Evolutionary conservation across 2,888 invertebrate species (phyloP).

Genomic region (Campopleginae sp.): DNA sequence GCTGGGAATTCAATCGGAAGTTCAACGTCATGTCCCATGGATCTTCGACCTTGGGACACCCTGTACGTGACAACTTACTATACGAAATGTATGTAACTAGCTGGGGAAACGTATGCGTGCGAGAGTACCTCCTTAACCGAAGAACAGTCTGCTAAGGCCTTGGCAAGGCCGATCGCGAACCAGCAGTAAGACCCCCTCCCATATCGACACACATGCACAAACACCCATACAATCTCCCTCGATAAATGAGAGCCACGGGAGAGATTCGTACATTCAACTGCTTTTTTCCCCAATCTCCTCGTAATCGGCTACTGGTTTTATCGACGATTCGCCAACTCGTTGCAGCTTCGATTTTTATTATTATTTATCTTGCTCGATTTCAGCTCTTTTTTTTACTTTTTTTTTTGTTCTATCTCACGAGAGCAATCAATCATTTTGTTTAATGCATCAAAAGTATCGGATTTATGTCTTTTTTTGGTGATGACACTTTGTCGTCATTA

Average conservation of each 20-base stretch:
- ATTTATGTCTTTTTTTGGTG: neutral
- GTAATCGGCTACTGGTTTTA: constrained; percentile 65
- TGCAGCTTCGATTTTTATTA: neutral
- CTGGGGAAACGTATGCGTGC: constrained; percentile 38
- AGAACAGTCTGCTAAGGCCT: constrained; percentile 75
- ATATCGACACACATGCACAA: neutral
- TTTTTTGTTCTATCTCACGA: neutral
- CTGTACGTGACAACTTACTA: neutral
- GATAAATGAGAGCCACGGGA: constrained; percentile 40
- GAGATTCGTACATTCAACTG: constrained; percentile 52
- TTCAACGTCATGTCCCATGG: neutral
- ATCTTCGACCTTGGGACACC: neutral
- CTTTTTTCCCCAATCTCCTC: constrained; percentile 72
- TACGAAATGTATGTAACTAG: constrained; percentile 48
- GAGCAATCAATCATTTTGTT: neutral
- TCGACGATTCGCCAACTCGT: constrained; percentile 18
- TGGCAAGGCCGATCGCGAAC: constrained; percentile 77
- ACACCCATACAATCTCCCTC: constrained; percentile 31
- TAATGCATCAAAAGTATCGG: neutral
- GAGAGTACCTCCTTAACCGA: constrained; percentile 67
- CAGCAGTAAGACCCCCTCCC: constrained; percentile 8
- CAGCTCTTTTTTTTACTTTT: neutral
- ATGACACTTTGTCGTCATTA: neutral
- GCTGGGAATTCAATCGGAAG: neutral
- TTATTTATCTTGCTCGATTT: neutral